A percentile compares a stretch with the other conserved stretches of the same genome.
These are phyloP conservation scores for Anodontia alba DNA, from an alignment of 2,888 invertebrate genomes.

Conservation along the genomic window DNA sequence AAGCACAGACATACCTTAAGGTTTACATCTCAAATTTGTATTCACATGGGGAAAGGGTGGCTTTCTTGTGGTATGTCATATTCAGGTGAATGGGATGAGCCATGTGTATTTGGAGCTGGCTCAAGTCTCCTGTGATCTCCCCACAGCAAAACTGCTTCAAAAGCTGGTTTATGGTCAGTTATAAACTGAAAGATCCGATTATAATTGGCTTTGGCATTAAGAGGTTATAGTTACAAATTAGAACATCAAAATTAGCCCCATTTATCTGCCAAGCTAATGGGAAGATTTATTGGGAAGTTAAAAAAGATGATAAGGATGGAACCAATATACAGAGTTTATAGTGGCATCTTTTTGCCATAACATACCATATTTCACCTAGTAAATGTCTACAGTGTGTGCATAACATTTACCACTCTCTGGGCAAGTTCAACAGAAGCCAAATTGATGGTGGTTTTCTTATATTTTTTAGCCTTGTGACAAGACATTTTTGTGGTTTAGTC, in stretches of 20 bases:
- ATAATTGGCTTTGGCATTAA: slow-evolving; percentile 19
- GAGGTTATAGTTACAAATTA: slow-evolving; percentile 13
- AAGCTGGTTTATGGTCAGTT: slow-evolving; percentile 18
- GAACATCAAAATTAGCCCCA: slow-evolving; percentile 10
- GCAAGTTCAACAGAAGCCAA: no score
- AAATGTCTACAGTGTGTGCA: no score
- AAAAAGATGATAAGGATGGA: slow-evolving; percentile 12
- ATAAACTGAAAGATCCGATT: slow-evolving; percentile 14
- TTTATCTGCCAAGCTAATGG: slow-evolving; percentile 18
- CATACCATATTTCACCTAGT: no score
- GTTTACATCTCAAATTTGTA: no score
- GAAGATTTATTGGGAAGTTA: slow-evolving; percentile 14
- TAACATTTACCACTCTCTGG: no score
- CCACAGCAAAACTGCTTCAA: slow-evolving; percentile 14
- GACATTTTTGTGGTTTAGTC: no score
- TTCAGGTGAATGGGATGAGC: slow-evolving; percentile 2
- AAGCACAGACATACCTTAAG: no score
- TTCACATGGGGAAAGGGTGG: no score
- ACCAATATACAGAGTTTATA: background rate
- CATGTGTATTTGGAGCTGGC: background rate
- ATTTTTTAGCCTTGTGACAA: no score
- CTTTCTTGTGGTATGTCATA: no score
- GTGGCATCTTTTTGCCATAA: background rate
- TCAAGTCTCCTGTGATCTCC: slow-evolving; percentile 9
- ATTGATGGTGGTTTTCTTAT: no score